These are phyloP conservation scores for Danio aesculapii DNA, from an alignment of 2,797 vertebrate genomes.

Conservation along the genomic window DNA sequence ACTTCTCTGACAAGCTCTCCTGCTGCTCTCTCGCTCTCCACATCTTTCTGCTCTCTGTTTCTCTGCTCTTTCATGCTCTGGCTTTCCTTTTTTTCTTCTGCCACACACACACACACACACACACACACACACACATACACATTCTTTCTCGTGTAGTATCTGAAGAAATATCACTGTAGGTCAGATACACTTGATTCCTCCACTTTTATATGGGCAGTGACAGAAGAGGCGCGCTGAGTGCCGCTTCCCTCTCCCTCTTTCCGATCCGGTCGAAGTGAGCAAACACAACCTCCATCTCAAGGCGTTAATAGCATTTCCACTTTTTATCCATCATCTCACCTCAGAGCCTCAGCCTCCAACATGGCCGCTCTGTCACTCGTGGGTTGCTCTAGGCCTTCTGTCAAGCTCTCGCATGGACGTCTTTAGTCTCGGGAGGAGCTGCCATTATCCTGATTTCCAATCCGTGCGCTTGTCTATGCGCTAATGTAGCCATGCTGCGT, in stretches of 20 bases:
- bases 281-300: constrained; percentile 75
- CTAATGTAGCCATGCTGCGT: constrained; percentile 53
- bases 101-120: constrained; percentile 30
- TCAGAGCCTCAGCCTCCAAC: constrained; percentile 43
- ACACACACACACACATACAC: constrained; percentile 10
- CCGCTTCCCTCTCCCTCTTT: constrained; percentile 31
- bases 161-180: constrained; percentile 68
- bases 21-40: constrained; percentile 43
- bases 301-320: constrained; percentile 75
- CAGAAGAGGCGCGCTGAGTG: constrained; percentile 31
- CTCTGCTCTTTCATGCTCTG: constrained; percentile 43
- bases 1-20: constrained; percentile 59
- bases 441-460: constrained; percentile 54
- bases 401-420: constrained; percentile 54
- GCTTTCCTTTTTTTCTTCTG: constrained; percentile 15
- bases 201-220: constrained; percentile 47
- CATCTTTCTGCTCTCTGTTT: constrained; percentile 47
- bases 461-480: constrained; percentile 45
- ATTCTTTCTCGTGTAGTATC: constrained; percentile 57
- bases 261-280: constrained; percentile 65
- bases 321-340: constrained; percentile 69
- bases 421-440: constrained; percentile 58
- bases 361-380: constrained; percentile 40
- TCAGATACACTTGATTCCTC: constrained; percentile 55
- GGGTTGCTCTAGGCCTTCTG: constrained; percentile 25